Base-by-base conservation (phyloP, 2,797 vertebrate genomes). In the Glyptemys insculpta region DNA sequence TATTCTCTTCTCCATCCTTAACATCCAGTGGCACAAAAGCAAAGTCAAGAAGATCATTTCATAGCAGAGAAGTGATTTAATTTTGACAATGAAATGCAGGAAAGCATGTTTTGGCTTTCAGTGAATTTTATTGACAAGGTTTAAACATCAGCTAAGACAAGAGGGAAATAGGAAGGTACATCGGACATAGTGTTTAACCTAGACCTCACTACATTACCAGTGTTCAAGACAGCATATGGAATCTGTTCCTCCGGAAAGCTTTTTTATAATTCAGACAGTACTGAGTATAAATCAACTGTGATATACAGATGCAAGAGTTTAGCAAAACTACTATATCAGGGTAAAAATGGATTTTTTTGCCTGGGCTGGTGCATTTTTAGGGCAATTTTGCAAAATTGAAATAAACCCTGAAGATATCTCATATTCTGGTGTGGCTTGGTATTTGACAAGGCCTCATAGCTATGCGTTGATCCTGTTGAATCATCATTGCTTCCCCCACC, bases 281-380 rank as follows among this genome's bases (percentile, higher is more conserved):
- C 47, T 41, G 81, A 81, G 31, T 76, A 37, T 88, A 94, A 94
- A 92, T 88, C 68, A 81, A 72, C 94, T 85, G 65, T 31, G 21
- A 85, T 88, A 89, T 85, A 27, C 44, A 81, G 78, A 85, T 85
- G 47, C 27, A 72, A 83, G 93, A 88, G 76, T 14, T 72, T 83
- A 83, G 57, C 81, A 85, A 83, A 94, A 81, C 31, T 90, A 81
- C 90, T 85, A 8, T 72, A 31, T 85, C 25, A 25, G 62, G 34
- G 31, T 87, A 57, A 74, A 93, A 41, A 86, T 53, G 8, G 34
- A 56, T 83, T 62, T 85, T 85, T 74, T 11, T 90, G 62, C 72
- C 83, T 85, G 74, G 94, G 16, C 72, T 53, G 80, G 41, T 80
- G 86, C 44, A 94, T 93, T 95, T 85, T 59, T 91, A 59, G 29